phyloP scores from a whole-genome alignment of 2,888 invertebrate species.

The Crematogaster levior region DNA sequence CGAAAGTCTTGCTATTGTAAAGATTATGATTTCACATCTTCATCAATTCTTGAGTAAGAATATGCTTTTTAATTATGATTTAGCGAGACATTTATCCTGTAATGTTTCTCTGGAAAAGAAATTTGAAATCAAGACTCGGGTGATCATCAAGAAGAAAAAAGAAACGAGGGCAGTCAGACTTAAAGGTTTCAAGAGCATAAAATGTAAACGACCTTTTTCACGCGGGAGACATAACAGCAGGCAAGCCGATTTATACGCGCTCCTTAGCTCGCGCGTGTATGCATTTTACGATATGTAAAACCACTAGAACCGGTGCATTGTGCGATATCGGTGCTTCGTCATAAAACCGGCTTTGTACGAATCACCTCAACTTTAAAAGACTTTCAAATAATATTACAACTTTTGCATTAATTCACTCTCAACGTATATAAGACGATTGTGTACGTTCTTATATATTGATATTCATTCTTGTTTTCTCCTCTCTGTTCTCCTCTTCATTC shows the following conservation, averaged over 20 bases:
- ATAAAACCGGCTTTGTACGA: conserved; percentile 75
- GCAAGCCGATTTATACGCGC: conserved; percentile 80
- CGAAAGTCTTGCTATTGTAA: too few relatives aligned
- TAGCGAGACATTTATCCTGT: background rate
- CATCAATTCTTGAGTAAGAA: too few relatives aligned
- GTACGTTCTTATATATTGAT: background rate
- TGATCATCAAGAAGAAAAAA: background rate
- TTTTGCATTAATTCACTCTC: conserved; percentile 52
- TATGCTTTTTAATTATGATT: background rate
- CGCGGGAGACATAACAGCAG: conserved; percentile 80
- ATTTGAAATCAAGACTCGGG: conserved; percentile 2
- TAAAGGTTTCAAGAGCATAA: conserved; percentile 75
- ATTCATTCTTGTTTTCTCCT: background rate
- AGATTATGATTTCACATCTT: too few relatives aligned
- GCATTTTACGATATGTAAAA: conserved; percentile 82
- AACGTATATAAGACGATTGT: too few relatives aligned
- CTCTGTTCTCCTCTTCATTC: background rate
- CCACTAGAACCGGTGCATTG: conserved; percentile 75
- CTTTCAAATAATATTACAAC: conserved; percentile 72
- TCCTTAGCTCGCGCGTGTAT: conserved; percentile 77
- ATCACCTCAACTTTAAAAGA: conserved; percentile 73
- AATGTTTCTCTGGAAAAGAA: background rate
- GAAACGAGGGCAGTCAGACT: conserved; percentile 22
- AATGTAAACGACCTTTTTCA: conserved; percentile 77
- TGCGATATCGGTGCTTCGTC: conserved; percentile 73